A percentile compares a stretch with the other conserved stretches of the same genome.
Evolutionary conservation across 2,888 invertebrate species (phyloP).

Genomic region (Platycheirus albimanus): DNA sequence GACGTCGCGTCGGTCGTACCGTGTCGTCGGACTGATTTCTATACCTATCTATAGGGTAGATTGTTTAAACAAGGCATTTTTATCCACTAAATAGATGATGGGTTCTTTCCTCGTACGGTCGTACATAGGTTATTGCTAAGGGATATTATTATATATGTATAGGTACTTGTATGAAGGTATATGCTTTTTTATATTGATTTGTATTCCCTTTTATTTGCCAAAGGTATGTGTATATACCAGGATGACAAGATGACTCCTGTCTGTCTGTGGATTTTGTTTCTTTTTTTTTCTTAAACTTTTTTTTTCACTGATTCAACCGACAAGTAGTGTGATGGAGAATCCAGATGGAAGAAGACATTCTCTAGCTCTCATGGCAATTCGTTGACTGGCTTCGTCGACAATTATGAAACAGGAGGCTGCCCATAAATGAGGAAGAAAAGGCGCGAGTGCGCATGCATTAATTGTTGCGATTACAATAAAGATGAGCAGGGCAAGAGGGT

Average conservation of each 20-base stretch:
- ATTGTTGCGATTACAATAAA: conserved; percentile 66
- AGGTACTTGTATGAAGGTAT: background rate
- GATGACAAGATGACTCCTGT: conserved; percentile 50
- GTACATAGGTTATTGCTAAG: too few species aligned
- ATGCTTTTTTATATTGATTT: conserved; percentile 34
- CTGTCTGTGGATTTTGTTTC: conserved; percentile 20
- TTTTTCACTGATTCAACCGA: conserved; percentile 7
- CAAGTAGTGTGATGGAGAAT: conserved; percentile 31
- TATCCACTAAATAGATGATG: conserved; percentile 11
- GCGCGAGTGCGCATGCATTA: conserved; percentile 72
- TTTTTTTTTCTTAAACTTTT: conserved; percentile 21
- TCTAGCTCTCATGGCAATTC: conserved; percentile 60
- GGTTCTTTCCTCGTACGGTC: conserved; percentile 13
- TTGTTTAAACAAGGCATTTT: conserved; percentile 48
- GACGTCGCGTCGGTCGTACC: conserved; percentile 17
- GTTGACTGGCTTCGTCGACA: conserved; percentile 59
- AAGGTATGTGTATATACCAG: conserved; percentile 3
- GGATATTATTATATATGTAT: too few species aligned
- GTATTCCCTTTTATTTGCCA: conserved; percentile 3
- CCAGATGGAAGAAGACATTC: conserved; percentile 55
- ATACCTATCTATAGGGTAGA: conserved; percentile 51
- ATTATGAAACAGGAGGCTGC: conserved; percentile 69
- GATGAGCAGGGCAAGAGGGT: conserved; percentile 40
- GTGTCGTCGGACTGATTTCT: conserved; percentile 19
- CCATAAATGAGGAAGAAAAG: conserved; percentile 59